Evolutionary conservation across 2,113 vertebrate species (phyloP).

Genomic region (Nipponia nippon): DNA sequence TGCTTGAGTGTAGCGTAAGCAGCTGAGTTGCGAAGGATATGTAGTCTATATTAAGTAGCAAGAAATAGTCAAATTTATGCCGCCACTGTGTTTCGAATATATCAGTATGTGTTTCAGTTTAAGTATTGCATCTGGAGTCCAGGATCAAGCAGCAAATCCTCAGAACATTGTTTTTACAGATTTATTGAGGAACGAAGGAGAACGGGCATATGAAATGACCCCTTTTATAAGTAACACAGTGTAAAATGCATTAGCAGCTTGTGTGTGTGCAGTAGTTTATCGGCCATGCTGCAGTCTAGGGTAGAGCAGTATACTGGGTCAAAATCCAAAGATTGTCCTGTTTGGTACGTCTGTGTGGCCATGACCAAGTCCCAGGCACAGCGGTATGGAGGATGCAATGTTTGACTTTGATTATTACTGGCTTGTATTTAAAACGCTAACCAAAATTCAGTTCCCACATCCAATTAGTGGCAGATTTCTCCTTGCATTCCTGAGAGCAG

Average conservation of each 20-base stretch:
- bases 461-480: not conserved
- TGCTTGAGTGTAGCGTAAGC: not conserved
- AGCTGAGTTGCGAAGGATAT: not conserved
- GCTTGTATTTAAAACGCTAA: not conserved
- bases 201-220: not conserved
- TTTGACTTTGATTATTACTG: not conserved
- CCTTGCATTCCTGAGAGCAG: not conserved
- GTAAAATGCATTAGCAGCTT: not conserved
- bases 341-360: not conserved
- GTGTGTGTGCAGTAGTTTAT: not conserved
- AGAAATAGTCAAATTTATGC: not conserved
- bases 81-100: not conserved
- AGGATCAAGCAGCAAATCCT: not conserved
- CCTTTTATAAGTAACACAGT: not conserved
- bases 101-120: not conserved
- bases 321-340: not conserved
- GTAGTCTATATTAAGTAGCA: not conserved
- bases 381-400: rapidly evolving
- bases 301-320: not conserved
- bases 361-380: not conserved
- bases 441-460: not conserved
- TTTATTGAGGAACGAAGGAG: not conserved
- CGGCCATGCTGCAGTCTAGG: not conserved
- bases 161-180: not conserved
- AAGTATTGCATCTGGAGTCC: not conserved